phyloP scores from a whole-genome alignment of 1,140 invertebrate species.

The Alviniconcha marisindica region DNA sequence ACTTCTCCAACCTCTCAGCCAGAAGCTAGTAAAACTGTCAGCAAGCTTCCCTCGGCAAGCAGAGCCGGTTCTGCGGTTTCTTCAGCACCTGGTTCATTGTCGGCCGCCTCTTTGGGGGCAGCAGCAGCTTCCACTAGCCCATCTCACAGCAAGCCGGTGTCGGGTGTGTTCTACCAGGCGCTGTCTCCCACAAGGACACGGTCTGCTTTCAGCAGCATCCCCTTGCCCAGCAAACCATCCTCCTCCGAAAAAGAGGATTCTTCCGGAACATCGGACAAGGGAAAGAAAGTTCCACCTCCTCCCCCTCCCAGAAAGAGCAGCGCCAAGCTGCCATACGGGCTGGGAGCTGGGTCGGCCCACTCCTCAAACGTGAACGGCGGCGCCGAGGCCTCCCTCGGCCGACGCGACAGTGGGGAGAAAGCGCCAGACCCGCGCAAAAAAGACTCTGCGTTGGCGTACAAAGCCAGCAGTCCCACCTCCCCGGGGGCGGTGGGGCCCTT shows the following conservation, averaged over 20 bases:
- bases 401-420: not conserved
- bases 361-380: not conserved
- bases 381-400: not conserved
- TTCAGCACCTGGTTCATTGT: not conserved
- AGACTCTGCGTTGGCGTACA: not conserved
- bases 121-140: not conserved
- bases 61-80: not conserved
- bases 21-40: constrained; percentile 20
- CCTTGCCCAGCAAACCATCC: constrained; percentile 8
- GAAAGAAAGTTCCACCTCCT: constrained; percentile 54
- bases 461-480: constrained; percentile 16
- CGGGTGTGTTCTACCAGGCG: constrained; percentile 8
- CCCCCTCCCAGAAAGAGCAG: constrained; percentile 58
- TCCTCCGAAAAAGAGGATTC: constrained; percentile 5
- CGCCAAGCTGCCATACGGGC: constrained; percentile 22
- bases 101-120: not conserved
- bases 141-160: constrained; percentile 10
- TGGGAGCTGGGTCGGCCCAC: not conserved
- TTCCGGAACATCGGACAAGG: constrained; percentile 19
- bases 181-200: constrained; percentile 37
- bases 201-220: constrained; percentile 22
- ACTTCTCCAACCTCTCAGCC: constrained; percentile 12
- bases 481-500: constrained; percentile 26
- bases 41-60: not conserved
- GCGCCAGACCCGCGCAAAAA: not conserved